phyloP scores from a whole-genome alignment of 2,113 vertebrate genomes.

The Trochalopteron elliotii region DNA sequence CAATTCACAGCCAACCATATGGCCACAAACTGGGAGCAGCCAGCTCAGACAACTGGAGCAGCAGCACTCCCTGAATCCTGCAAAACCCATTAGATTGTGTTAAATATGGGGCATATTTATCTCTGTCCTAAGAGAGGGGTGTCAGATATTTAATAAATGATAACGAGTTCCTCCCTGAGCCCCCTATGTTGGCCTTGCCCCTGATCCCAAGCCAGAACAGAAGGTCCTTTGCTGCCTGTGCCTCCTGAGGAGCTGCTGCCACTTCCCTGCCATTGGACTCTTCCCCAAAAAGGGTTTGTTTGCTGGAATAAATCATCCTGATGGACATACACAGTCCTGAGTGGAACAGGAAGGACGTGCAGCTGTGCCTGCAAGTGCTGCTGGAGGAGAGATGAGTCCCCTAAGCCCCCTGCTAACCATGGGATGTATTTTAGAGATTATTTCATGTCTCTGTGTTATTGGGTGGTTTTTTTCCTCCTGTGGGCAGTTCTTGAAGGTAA shows the following conservation, averaged over 20 bases:
- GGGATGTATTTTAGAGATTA: not conserved
- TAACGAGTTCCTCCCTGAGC: not conserved
- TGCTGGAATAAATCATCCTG: not conserved
- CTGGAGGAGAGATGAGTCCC: not conserved
- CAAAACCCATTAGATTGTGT: conserved; percentile 38
- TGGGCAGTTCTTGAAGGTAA: not conserved
- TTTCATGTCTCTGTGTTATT: not conserved
- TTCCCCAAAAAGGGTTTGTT: not conserved
- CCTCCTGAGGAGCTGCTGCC: not conserved
- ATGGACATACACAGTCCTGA: not conserved
- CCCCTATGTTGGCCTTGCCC: not conserved
- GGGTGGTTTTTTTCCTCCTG: not conserved
- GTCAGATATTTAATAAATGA: conserved; percentile 33
- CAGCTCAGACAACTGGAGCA: conserved; percentile 50
- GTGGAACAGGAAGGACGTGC: not conserved
- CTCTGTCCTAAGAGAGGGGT: not conserved
- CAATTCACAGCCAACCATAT: conserved; percentile 64
- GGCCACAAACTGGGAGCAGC: conserved; percentile 27
- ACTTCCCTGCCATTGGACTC: not conserved
- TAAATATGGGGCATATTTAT: not conserved
- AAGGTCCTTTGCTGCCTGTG: not conserved
- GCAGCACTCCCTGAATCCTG: not conserved
- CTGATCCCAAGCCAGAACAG: not conserved
- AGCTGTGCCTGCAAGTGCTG: not conserved
- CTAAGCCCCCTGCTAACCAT: not conserved